A percentile compares a stretch with the other conserved stretches of the same genome.
These are phyloP conservation scores for Ceyx melanurus DNA, from an alignment of 2,113 vertebrate genomes.

Conservation along the genomic window DNA sequence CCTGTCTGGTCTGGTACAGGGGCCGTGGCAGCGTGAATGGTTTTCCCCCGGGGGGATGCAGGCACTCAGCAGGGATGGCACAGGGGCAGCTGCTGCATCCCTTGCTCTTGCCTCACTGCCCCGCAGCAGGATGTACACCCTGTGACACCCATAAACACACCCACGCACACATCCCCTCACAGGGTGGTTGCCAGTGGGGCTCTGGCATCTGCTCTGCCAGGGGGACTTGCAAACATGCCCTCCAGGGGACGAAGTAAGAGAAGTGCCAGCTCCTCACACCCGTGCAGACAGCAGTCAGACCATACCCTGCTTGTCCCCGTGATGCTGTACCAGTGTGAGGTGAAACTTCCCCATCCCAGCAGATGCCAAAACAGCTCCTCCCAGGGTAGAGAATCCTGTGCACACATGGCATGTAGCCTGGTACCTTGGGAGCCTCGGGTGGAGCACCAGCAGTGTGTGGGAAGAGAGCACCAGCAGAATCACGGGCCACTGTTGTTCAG, in stretches of 20 bases:
- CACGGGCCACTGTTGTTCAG: neutral
- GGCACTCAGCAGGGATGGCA: neutral
- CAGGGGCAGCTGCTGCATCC: neutral
- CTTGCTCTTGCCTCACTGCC: neutral
- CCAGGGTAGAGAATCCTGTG: rapidly evolving
- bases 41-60: neutral
- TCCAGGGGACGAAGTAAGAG: neutral
- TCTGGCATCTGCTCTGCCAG: neutral
- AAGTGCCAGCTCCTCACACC: neutral
- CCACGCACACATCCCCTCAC: neutral
- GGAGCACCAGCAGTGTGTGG: rapidly evolving
- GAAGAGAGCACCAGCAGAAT: too few species aligned
- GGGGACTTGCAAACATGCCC: neutral
- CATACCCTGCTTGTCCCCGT: neutral
- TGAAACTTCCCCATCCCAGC: neutral
- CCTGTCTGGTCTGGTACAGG: neutral
- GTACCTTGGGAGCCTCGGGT: neutral
- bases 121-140: neutral
- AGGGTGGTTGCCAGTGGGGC: rapidly evolving
- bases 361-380: neutral
- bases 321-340: neutral
- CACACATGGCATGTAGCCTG: rapidly evolving
- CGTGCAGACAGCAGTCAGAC: neutral
- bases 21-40: neutral
- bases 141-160: too few species aligned